Percentiles rank a stretch among this genome's conserved stretches.
phyloP scores from a whole-genome alignment of 1,140 invertebrate species.

The Habropoda laboriosa region DNA sequence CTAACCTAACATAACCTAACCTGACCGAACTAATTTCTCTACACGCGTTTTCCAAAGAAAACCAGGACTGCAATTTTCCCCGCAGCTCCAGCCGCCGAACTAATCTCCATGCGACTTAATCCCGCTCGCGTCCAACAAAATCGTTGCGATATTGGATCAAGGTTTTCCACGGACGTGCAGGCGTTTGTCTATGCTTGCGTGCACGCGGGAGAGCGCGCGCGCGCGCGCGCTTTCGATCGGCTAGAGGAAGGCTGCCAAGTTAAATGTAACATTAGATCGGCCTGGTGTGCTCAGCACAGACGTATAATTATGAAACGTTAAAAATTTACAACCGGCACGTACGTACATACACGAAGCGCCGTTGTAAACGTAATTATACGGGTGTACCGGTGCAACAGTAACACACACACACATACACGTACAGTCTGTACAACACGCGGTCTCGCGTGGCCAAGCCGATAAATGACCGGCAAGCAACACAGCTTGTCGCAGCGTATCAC shows the following conservation, averaged over 20 bases:
- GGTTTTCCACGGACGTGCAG: constrained; percentile 39
- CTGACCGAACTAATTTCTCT: too few species aligned
- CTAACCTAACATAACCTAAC: background rate
- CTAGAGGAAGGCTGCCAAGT: constrained; percentile 2
- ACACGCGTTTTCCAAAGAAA: background rate
- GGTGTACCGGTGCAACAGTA: background rate
- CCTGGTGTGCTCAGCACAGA: background rate
- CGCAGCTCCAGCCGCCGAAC: background rate
- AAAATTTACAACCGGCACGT: constrained; percentile 44
- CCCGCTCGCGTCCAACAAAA: constrained; percentile 10
- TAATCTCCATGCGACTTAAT: background rate
- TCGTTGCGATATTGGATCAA: constrained; percentile 32
- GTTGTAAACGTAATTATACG: constrained; percentile 41
- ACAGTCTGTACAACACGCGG: background rate
- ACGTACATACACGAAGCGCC: background rate
- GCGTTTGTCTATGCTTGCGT: background rate
- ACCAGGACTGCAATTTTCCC: background rate
- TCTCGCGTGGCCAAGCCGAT: constrained; percentile 23
- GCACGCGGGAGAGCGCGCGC: too few species aligned
- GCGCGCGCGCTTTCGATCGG: too few species aligned
- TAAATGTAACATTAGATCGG: constrained; percentile 44
- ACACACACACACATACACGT: background rate
- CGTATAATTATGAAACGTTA: constrained; percentile 51
- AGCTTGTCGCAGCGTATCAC: constrained; percentile 38
- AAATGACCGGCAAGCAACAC: constrained; percentile 7